Evolutionary conservation across 2,797 vertebrate species (phyloP), one percentile per base, ranked within the genome.

Genomic region (Danionella dracula): DNA sequence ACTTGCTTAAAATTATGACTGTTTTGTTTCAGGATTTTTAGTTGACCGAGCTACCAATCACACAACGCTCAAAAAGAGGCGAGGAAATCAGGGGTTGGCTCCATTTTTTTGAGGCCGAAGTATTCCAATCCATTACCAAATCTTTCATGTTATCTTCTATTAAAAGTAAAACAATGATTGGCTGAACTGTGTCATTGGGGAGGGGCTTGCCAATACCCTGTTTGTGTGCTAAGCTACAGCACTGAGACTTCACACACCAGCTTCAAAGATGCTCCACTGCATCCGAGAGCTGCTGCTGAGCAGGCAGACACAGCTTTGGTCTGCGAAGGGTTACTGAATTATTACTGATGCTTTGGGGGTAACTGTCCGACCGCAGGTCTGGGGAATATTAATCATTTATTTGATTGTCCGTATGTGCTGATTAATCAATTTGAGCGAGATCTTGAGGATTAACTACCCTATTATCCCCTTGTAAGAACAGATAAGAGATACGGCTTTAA

Each of bases 361-460:
- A 85, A 88, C 85, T 87, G 86, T 89, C 88, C 72, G 45, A 89
- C 86, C 81, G 81, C 82, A 80, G 83, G 82, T 85, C 85, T 80
- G 80, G 79, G 76, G 87, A 84, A 84, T 87, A 90, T 91, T 89
- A 90, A 91, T 91, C 88, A 90, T 90, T 91, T 89, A 90, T 90
- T 88, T 89, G 90, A 90, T 91, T 90, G 89, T 90, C 88, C 75
- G 84, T 85, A 84, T 90, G 87, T 88, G 88, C 88, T 90, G 89
- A 90, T 91, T 90, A 91, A 91, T 91, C 90, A 90, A 86, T 89
- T 85, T 89, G 87, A 88, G 87, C 81, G 84, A 80, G 87, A 90
- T 86, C 86, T 84, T 83, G 84, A 89, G 90, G 87, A 91, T 91
- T 90, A 90, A 90, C 88, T 90, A 90, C 82, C 87, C 88, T 83